Percentiles rank a stretch among this genome's conserved stretches.
These are phyloP conservation scores for Podocnemis expansa DNA, from an alignment of 2,113 vertebrate genomes.

Conservation along the genomic window DNA sequence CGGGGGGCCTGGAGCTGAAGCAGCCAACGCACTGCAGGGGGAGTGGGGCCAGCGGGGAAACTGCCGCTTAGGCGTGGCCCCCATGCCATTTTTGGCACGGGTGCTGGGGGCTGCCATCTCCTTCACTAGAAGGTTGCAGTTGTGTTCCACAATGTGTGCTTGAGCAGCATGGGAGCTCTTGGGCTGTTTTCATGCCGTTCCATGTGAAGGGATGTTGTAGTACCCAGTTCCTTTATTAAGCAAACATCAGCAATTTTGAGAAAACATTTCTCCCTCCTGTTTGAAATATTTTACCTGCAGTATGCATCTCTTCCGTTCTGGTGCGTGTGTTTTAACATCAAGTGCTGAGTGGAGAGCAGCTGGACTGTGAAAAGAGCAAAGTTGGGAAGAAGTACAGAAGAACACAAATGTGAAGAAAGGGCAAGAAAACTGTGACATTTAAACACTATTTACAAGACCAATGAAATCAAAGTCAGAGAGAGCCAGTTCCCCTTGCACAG, in stretches of 20 bases:
- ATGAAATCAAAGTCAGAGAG: not conserved
- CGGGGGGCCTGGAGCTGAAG: too few relatives aligned
- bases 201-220: not conserved
- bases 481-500: not conserved
- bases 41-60: too few relatives aligned
- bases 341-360: slow-evolving; percentile 59
- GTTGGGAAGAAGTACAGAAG: slow-evolving; percentile 62
- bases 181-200: not conserved
- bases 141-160: not conserved
- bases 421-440: not conserved
- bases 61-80: too few relatives aligned
- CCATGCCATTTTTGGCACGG: too few relatives aligned
- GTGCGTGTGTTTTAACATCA: slow-evolving; percentile 47
- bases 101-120: too few relatives aligned
- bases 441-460: not conserved
- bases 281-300: slow-evolving; percentile 32
- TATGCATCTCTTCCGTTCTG: slow-evolving; percentile 50
- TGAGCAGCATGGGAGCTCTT: not conserved
- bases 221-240: not conserved
- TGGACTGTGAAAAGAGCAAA: slow-evolving; percentile 47
- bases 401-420: slow-evolving; percentile 60
- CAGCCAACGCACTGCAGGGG: too few relatives aligned
- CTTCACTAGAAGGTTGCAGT: not conserved
- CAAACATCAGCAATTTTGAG: not conserved
- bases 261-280: not conserved